phyloP scores from a whole-genome alignment of 2,888 invertebrate species.

The Scelioninae gen. 1 region DNA sequence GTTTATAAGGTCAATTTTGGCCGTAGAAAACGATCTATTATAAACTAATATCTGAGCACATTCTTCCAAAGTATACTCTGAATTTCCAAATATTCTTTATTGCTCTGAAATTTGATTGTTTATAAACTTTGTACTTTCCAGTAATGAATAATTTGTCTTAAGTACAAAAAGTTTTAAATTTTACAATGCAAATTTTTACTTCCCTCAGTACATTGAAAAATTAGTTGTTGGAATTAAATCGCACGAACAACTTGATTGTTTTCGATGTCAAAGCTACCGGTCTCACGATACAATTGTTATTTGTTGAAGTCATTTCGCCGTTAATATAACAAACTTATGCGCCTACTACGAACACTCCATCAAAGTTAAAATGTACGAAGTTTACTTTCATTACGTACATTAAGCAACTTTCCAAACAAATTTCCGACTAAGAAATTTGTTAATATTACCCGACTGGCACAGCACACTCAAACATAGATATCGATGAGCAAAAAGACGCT shows the following conservation, averaged over 20 bases:
- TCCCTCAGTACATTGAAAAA: not conserved
- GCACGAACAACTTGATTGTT: not conserved
- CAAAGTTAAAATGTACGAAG: slow-evolving; percentile 40
- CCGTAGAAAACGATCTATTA: no score
- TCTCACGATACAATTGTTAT: slow-evolving; percentile 15
- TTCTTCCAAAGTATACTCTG: no score
- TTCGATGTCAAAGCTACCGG: slow-evolving; percentile 6
- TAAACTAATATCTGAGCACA: no score
- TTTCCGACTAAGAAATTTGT: slow-evolving; percentile 45
- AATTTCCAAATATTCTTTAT: no score
- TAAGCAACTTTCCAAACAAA: slow-evolving; percentile 36
- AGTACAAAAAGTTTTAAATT: no score
- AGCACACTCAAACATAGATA: slow-evolving; percentile 19
- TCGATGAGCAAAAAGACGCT: slow-evolving; percentile 4
- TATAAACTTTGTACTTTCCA: no score
- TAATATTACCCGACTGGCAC: slow-evolving; percentile 20
- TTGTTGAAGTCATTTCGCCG: slow-evolving; percentile 23
- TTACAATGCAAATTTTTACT: no score
- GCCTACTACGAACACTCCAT: slow-evolving; percentile 20
- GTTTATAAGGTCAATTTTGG: no score
- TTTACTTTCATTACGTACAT: slow-evolving; percentile 35
- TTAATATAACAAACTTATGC: slow-evolving; percentile 35
- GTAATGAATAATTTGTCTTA: no score
- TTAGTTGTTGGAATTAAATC: slow-evolving; percentile 20
- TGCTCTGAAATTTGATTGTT: no score